Base-by-base conservation (phyloP, 2,113 vertebrate species). In the Sinosuthora webbiana region DNA sequence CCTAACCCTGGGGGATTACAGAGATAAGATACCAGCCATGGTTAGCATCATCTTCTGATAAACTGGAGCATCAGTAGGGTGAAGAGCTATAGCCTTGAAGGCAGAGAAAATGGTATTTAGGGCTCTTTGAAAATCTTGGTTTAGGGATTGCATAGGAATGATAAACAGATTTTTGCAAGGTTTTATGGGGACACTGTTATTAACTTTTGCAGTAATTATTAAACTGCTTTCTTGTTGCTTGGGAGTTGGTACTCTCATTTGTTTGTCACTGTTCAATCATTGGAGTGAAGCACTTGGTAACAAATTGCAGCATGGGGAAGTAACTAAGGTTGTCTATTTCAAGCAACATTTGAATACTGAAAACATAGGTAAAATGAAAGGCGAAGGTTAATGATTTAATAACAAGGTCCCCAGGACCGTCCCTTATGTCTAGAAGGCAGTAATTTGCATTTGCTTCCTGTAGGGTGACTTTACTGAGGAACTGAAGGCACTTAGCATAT, bases 361-460 rank as follows among this genome's bases (percentile, higher is more conserved):
- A 90, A 89, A 80, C 37, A 39, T 23, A 47, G 9, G 52, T 70
- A 87, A 81, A 95, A 94, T 90, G 60, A 92, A 83, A 93, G 85
- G 60, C 47, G 18, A 95, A 90, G n/a, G 53, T 63, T 90, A 89
- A 92, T 92, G 56, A 30, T 64, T 90, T 96, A 95, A 89, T 95
- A 68, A 75, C 49, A 81, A 93, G 68, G 83, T 91, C 69, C 20
- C 11, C 21, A 31, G 65, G 41, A 90, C 49, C 0, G 2, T 68
- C 69, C 65, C 65, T 70, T 56, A 30, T 57, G 41, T 86, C 74
- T 87, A 47, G 83, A 81, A 86, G 73, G 77, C 65, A 91, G 41
- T n/a, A 45, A 89, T 96, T 95, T 95, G 73, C 76, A 81, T 94
- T 96, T 78, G 56, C 15, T 92, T 94, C 90, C 92, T 89, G 86